phyloP scores from a whole-genome alignment of 2,797 vertebrate genomes.

The Anabas testudineus region DNA sequence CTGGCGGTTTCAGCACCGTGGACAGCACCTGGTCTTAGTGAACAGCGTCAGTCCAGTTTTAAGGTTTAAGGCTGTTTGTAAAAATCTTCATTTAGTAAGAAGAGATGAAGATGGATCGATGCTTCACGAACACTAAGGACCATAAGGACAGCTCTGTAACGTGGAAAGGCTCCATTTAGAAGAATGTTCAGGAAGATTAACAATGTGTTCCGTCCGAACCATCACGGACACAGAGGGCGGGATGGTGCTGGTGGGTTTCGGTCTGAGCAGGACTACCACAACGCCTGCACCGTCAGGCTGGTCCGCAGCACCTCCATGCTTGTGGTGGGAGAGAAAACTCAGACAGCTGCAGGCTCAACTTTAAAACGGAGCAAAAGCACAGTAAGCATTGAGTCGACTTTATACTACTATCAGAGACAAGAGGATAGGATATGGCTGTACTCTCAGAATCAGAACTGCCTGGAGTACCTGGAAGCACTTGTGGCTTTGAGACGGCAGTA shows the following conservation, averaged over 20 bases:
- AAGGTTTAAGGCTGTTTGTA: neutral
- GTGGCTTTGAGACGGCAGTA: conserved; percentile 93
- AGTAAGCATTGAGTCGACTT: conserved; percentile 85
- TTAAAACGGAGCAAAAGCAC: conserved; percentile 92
- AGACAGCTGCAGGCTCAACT: conserved; percentile 77
- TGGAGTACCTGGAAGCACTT: conserved; percentile 94
- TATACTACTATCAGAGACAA: conserved; percentile 87
- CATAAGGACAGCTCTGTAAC: neutral
- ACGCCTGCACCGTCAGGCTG: conserved; percentile 86
- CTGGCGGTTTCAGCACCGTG: conserved; percentile 81
- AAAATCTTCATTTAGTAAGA: neutral
- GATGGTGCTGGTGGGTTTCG: conserved; percentile 27
- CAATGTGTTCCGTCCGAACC: conserved; percentile 89
- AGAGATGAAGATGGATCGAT: conserved; percentile 32
- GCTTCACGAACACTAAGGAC: neutral
- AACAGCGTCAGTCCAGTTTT: neutral
- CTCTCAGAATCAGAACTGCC: conserved; percentile 92
- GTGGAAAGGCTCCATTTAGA: conserved; percentile 44
- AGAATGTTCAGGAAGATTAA: conserved; percentile 95
- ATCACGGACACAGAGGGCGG: conserved; percentile 71
- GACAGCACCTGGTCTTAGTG: conserved; percentile 65
- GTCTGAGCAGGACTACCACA: conserved; percentile 78
- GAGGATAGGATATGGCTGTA: conserved; percentile 93
- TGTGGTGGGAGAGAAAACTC: conserved; percentile 85
- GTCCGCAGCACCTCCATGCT: conserved; percentile 97